Evolutionary conservation across 2,888 invertebrate genomes (phyloP).

Genomic region (Hydrotaea cyrtoneurina): DNA sequence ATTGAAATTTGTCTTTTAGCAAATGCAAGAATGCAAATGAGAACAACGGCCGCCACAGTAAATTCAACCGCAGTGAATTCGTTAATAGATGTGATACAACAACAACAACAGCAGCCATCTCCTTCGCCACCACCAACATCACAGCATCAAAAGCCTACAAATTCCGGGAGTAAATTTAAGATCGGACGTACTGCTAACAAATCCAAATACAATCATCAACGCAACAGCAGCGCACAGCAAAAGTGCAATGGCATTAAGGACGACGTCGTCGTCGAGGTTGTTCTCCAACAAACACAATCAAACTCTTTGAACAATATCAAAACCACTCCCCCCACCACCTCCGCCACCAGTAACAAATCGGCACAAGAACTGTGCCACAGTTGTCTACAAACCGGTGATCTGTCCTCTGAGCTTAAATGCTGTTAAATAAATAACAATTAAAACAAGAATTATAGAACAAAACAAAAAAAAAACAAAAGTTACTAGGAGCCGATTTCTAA

Average conservation of each 20-base stretch:
- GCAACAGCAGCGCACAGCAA: slow-evolving; percentile 35
- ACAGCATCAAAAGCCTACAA: slow-evolving; percentile 19
- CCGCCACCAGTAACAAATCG: slow-evolving; percentile 33
- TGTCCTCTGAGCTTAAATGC: slow-evolving; percentile 62
- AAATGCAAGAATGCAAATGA: slow-evolving; percentile 50
- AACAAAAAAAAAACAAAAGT: slow-evolving; percentile 32
- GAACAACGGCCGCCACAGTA: slow-evolving; percentile 22
- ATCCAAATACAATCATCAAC: slow-evolving; percentile 63
- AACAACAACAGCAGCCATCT: slow-evolving; percentile 44
- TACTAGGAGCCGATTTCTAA: slow-evolving; percentile 41
- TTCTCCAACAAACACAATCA: slow-evolving; percentile 27
- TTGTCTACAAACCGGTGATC: slow-evolving; percentile 57
- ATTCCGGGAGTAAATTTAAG: slow-evolving; percentile 14
- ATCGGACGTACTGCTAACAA: slow-evolving; percentile 44
- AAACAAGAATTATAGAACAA: neutral
- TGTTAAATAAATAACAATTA: slow-evolving; percentile 43
- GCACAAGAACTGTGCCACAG: slow-evolving; percentile 51
- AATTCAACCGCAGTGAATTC: slow-evolving; percentile 53
- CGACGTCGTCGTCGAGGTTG: slow-evolving; percentile 31
- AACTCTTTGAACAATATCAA: slow-evolving; percentile 41
- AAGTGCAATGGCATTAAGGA: slow-evolving; percentile 25
- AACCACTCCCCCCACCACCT: slow-evolving; percentile 37
- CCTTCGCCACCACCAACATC: slow-evolving; percentile 30
- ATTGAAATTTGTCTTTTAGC: slow-evolving; percentile 66
- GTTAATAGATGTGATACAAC: slow-evolving; percentile 64